phyloP scores from a whole-genome alignment of 2,888 invertebrate species.

The Monopis laevigella region DNA sequence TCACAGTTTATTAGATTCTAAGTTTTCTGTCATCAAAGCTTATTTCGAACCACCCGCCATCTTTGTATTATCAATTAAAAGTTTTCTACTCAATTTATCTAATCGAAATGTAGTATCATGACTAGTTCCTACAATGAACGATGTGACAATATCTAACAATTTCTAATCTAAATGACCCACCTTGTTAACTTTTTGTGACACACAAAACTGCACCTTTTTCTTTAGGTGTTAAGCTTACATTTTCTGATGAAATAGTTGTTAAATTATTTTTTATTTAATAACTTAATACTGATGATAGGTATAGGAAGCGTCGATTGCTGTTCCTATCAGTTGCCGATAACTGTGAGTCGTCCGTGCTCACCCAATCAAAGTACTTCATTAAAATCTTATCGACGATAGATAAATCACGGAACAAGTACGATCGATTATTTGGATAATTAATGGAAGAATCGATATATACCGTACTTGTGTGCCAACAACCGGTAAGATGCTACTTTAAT shows the following conservation, averaged over 20 bases:
- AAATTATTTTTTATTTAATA: constrained; percentile 62
- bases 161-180: constrained; percentile 64
- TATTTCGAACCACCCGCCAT: constrained; percentile 34
- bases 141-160: constrained; percentile 63
- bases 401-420: constrained; percentile 64
- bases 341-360: constrained; percentile 50
- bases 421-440: constrained; percentile 67
- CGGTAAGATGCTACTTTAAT: too few species aligned
- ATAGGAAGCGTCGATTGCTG: constrained; percentile 54
- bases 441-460: too few species aligned
- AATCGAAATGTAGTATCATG: constrained; percentile 59
- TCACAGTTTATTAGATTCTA: too few species aligned
- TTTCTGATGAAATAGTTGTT: constrained; percentile 24
- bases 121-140: constrained; percentile 64
- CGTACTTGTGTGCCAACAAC: too few species aligned
- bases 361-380: constrained; percentile 68
- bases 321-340: constrained; percentile 54
- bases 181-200: constrained; percentile 47
- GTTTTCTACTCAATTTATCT: constrained; percentile 57
- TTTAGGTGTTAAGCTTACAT: constrained; percentile 28
- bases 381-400: constrained; percentile 66
- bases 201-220: constrained; percentile 27
- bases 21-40: constrained; percentile 9
- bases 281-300: constrained; percentile 59
- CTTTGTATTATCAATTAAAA: constrained; percentile 52